A percentile compares a stretch with the other conserved stretches of the same genome.
These are phyloP conservation scores for Lissocephala sabroskyi DNA, from an alignment of 2,888 invertebrate species.

Conservation along the genomic window DNA sequence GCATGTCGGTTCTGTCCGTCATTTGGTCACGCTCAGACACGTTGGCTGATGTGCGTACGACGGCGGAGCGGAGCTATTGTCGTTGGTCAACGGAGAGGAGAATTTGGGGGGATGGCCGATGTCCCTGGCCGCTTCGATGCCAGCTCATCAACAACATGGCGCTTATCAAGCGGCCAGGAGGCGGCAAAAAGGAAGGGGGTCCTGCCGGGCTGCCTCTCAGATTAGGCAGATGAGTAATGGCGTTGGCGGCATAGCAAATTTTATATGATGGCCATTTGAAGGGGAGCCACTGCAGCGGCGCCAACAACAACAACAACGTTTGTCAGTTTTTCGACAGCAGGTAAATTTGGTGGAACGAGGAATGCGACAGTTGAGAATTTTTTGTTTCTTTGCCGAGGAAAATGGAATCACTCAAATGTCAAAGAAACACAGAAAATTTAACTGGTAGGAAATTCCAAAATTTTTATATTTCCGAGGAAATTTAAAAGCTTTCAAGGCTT, in stretches of 20 bases:
- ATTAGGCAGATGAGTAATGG: constrained; percentile 37
- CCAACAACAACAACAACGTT: not conserved
- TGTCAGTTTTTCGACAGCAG: too few relatives aligned
- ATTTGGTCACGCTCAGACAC: constrained; percentile 25
- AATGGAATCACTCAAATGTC: too few relatives aligned
- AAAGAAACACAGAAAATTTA: too few relatives aligned
- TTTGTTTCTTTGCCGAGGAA: too few relatives aligned
- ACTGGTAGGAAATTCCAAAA: too few relatives aligned
- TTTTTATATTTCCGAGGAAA: too few relatives aligned
- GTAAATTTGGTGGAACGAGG: too few relatives aligned
- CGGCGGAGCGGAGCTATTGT: constrained; percentile 12
- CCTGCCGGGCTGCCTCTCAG: constrained; percentile 17
- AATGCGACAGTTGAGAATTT: too few relatives aligned
- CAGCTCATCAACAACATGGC: constrained; percentile 32
- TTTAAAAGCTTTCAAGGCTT: too few relatives aligned
- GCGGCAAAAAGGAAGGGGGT: too few relatives aligned
- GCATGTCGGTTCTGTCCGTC: not conserved
- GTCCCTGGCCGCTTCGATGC: not conserved
- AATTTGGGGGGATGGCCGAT: constrained; percentile 5
- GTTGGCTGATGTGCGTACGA: not conserved
- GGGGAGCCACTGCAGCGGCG: too few relatives aligned
- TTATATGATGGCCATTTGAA: too few relatives aligned
- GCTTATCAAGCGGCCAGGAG: constrained; percentile 22
- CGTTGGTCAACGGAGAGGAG: constrained; percentile 15
- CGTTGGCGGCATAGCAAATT: constrained; percentile 16